These are phyloP conservation scores for Griposia aprilina DNA, from an alignment of 2,888 invertebrate species.

Conservation along the genomic window DNA sequence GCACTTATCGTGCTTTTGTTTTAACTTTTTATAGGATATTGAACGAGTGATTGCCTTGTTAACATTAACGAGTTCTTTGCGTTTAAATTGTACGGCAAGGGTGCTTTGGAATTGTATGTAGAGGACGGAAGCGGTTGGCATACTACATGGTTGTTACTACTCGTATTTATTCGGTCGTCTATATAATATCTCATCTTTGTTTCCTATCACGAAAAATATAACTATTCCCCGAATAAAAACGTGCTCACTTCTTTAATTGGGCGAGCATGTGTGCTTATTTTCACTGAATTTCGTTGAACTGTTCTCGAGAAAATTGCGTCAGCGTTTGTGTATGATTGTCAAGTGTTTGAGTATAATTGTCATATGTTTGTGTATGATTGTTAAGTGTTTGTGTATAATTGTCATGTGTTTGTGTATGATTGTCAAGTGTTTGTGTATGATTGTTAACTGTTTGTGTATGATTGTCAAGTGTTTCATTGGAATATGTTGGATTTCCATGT, in stretches of 20 bases:
- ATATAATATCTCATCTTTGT: slow-evolving; percentile 23
- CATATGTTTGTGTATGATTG: too few relatives aligned
- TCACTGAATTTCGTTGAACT: neutral
- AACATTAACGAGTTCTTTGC: slow-evolving; percentile 46
- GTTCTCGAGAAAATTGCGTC: neutral
- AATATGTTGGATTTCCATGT: neutral
- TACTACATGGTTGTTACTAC: slow-evolving; percentile 6
- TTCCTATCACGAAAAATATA: neutral
- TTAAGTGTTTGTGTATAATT: too few relatives aligned
- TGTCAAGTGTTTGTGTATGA: too few relatives aligned
- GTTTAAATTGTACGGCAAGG: slow-evolving; percentile 10
- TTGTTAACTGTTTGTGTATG: too few relatives aligned
- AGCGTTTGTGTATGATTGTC: neutral
- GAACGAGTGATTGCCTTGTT: slow-evolving; percentile 35
- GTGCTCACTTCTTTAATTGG: neutral
- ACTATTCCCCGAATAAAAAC: slow-evolving; percentile 2
- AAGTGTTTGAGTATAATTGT: too few relatives aligned
- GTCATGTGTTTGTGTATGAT: too few relatives aligned
- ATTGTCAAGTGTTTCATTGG: neutral
- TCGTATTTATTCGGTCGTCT: slow-evolving; percentile 14
- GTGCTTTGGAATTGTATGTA: slow-evolving; percentile 10
- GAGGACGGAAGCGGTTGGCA: slow-evolving; percentile 12
- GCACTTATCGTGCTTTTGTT: slow-evolving; percentile 35
- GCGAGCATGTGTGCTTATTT: neutral
- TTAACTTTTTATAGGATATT: slow-evolving; percentile 19